phyloP scores from a whole-genome alignment of 2,888 invertebrate genomes.

The Drosophila borealis region DNA sequence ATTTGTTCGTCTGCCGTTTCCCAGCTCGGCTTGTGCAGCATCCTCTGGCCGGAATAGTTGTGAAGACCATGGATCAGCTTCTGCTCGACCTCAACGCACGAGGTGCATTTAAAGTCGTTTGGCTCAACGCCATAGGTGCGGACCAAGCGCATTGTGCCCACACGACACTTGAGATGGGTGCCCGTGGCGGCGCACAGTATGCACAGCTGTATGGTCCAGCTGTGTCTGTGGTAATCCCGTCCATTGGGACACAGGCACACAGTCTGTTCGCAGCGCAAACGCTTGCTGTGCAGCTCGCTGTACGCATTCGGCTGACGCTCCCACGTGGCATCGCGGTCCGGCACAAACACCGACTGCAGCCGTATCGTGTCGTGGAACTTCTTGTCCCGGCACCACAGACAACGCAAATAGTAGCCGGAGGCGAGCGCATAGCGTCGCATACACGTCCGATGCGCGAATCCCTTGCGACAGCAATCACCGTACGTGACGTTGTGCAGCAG shows the following conservation, averaged over 20 bases:
- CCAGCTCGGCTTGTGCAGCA: background rate
- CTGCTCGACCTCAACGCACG: conserved; percentile 48
- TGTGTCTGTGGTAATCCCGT: conserved; percentile 81
- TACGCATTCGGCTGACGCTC: conserved; percentile 90
- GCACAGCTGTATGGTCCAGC: conserved; percentile 67
- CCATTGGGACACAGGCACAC: conserved; percentile 89
- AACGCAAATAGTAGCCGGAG: conserved; percentile 82
- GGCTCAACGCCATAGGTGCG: background rate
- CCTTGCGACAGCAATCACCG: conserved; percentile 77
- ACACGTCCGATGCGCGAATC: conserved; percentile 78
- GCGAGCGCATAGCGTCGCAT: conserved; percentile 78
- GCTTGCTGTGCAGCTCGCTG: conserved; percentile 88
- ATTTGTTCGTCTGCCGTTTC: background rate
- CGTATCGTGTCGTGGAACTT: conserved; percentile 76
- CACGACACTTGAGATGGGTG: conserved; percentile 64
- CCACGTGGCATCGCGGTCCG: conserved; percentile 92
- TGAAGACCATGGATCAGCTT: conserved; percentile 6
- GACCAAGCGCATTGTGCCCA: conserved; percentile 10
- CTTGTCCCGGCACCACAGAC: conserved; percentile 79
- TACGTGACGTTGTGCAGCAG: conserved; percentile 46
- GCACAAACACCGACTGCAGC: conserved; percentile 79
- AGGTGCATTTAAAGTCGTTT: conserved; percentile 58
- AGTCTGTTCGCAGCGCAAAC: conserved; percentile 87
- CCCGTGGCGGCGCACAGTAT: conserved; percentile 72
- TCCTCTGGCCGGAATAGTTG: background rate